Evolutionary conservation across 2,888 invertebrate genomes (phyloP), one percentile per base, ranked within the genome.

Genomic region (Epirrhoe tristata): DNA sequence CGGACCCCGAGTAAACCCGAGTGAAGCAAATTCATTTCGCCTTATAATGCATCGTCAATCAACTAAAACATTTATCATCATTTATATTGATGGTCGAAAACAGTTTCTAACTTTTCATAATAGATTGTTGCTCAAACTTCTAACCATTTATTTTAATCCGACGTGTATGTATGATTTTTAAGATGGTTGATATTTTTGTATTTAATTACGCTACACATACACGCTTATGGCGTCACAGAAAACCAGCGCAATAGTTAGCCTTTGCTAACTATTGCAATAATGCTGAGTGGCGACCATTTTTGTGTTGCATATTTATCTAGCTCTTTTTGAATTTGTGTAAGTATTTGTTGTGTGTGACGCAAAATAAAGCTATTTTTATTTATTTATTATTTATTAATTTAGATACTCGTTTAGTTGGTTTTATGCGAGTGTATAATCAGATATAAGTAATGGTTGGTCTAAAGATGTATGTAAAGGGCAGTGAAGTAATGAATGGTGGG

Each of bases 1-100:
- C 90, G 91, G 91, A 71, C 79, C 78, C 77, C 77, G 81, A 73
- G 74, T 78, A 83, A 86, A 88, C 87, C 89, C 80, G 88, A 89
- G 87, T 82, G 82, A 81, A 84, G 86, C 84, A 80, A 86, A 86
- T 84, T 86, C 83, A 86, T 84, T 74, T 74, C 39, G 67, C 72
- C 63, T 74, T 80, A 77, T 77, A 76, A 78, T 79, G 69, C 67
- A 75, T 80, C 80, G 79, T 75, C 75, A 76, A 77, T 78, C 75
- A 75, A 77, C 72, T 69, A 64, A 62, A 54, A 54, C 77, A 78
- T 80, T 77, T 77, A 83, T 83, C 80, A 68, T 67, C 64, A 63
- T 58, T 64, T 58, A 58, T 63, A 69, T 65, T 62, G 63, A 55
- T 68, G 64, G 70, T 73, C 69, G 62, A 77, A 83, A 83, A 81